phyloP scores from a whole-genome alignment of 2,888 invertebrate species.

The Megaustenia siamemsis region DNA sequence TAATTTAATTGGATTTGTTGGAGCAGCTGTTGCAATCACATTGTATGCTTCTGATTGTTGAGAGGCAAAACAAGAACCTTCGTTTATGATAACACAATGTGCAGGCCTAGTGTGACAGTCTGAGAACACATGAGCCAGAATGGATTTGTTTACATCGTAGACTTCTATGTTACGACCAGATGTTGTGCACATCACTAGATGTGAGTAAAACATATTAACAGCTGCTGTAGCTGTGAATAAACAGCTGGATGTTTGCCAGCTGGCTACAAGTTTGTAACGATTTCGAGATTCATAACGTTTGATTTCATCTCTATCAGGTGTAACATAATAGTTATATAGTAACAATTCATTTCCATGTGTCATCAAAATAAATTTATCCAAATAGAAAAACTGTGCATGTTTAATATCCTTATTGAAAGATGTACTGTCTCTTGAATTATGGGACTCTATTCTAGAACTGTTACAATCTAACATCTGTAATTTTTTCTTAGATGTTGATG shows the following conservation, averaged over 20 bases:
- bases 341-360: slow-evolving; percentile 71
- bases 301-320: slow-evolving; percentile 74
- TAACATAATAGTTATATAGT: slow-evolving; percentile 78
- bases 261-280: slow-evolving; percentile 74
- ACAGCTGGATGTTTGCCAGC: slow-evolving; percentile 67
- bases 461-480: slow-evolving; percentile 45
- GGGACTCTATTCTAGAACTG: neutral
- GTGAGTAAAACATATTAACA: slow-evolving; percentile 78
- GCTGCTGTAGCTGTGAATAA: slow-evolving; percentile 75
- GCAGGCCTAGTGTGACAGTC: slow-evolving; percentile 76
- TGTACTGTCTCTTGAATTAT: slow-evolving; percentile 56
- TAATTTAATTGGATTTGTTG: slow-evolving; percentile 79
- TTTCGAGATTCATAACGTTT: slow-evolving; percentile 77
- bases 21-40: slow-evolving; percentile 77
- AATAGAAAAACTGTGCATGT: slow-evolving; percentile 77
- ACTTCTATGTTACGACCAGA: slow-evolving; percentile 77
- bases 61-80: slow-evolving; percentile 74
- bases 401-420: slow-evolving; percentile 73
- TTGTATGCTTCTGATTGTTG: slow-evolving; percentile 75
- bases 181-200: slow-evolving; percentile 77
- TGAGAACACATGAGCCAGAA: slow-evolving; percentile 67
- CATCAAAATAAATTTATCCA: slow-evolving; percentile 78
- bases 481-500: neutral
- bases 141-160: slow-evolving; percentile 78
- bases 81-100: slow-evolving; percentile 75